phyloP scores from a whole-genome alignment of 2,113 vertebrate genomes.

The Takifugu bimaculatus region DNA sequence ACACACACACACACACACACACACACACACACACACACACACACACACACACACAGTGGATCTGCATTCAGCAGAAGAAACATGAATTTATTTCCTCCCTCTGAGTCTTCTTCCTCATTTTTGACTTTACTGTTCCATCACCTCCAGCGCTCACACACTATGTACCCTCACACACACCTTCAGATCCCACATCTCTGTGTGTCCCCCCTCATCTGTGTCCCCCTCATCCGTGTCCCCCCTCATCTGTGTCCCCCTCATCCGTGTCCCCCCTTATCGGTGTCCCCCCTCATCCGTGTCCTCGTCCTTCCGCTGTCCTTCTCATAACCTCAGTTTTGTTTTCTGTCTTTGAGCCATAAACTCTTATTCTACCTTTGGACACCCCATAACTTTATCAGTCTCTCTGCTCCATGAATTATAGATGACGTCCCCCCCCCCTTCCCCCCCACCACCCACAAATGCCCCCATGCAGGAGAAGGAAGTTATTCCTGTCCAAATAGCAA shows the following conservation, averaged over 20 bases:
- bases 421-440: conserved; percentile 1
- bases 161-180: too few relatives aligned
- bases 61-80: conserved; percentile 40
- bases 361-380: conserved; percentile 30
- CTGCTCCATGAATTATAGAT: conserved; percentile 55
- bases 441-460: neutral
- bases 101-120: conserved; percentile 33
- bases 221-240: neutral
- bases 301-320: conserved; percentile 19
- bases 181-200: neutral
- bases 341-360: conserved; percentile 30
- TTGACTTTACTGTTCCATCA: conserved; percentile 37
- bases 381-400: conserved; percentile 1
- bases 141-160: conserved; percentile 17
- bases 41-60: neutral
- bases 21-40: neutral
- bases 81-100: conserved; percentile 39
- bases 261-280: neutral
- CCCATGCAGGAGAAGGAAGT: conserved; percentile 36
- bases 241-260: neutral
- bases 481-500: conserved; percentile 41
- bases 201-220: neutral
- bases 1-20: neutral
- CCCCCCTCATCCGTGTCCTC: neutral
- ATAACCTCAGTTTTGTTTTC: conserved; percentile 10